Conservation (phyloP, 1,140 invertebrate genomes). For the Saccostrea cuccullata region DNA sequence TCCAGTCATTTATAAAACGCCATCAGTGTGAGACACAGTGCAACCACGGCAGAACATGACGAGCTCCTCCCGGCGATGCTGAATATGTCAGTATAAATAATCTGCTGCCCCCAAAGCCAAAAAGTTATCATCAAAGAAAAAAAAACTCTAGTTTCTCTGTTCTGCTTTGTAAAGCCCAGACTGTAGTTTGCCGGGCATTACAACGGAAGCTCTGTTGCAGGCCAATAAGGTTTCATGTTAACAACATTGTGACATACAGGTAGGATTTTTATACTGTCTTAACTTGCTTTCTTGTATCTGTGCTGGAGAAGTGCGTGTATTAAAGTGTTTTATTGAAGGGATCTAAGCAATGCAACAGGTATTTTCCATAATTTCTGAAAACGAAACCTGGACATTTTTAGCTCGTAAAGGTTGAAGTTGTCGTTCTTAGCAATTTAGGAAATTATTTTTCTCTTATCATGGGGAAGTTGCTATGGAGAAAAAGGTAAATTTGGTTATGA, state of each 20-base stretch:
- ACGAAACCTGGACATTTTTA: not conserved
- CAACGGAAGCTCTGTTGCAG: slow-evolving; percentile 9
- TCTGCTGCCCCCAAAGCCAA: slow-evolving; percentile 11
- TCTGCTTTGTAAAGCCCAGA: slow-evolving; percentile 15
- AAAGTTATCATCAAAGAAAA: slow-evolving; percentile 23
- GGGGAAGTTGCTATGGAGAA: not conserved
- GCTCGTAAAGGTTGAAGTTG: not conserved
- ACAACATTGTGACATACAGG: not conserved
- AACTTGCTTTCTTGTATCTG: not conserved
- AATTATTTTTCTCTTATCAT: not conserved
- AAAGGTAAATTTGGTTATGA: not conserved
- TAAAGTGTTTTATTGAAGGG: not conserved
- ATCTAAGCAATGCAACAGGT: not conserved
- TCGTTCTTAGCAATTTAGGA: not conserved
- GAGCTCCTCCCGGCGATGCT: slow-evolving; percentile 15
- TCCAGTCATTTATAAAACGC: slow-evolving; percentile 24
- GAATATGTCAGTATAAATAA: slow-evolving; percentile 34
- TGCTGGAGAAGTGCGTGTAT: not conserved
- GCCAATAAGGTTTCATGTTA: slow-evolving; percentile 23
- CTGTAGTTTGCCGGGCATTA: slow-evolving; percentile 3
- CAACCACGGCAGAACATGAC: not conserved
- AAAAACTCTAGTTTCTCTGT: slow-evolving; percentile 7
- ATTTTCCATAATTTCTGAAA: not conserved
- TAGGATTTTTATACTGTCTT: not conserved
- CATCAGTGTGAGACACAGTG: slow-evolving; percentile 1